Base-by-base conservation (phyloP, 2,888 invertebrate species). In the Spilarctia lutea region DNA sequence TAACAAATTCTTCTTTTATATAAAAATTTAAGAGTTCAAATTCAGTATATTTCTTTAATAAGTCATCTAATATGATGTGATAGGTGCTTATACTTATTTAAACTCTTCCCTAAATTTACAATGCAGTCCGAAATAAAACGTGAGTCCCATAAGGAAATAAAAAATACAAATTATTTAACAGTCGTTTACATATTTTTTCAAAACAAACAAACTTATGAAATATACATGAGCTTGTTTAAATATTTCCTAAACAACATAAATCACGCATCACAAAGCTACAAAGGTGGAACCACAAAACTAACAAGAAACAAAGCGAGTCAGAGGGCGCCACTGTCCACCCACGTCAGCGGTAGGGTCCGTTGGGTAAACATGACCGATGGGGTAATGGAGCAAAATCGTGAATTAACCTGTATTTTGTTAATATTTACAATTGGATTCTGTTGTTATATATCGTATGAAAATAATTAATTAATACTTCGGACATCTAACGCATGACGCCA, bases 201-300 rank as follows among this genome's bases (percentile, higher is more conserved):
- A 1, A 63, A 63, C 63, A 63, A 45, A n/a, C 7, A 67, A 42
- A 35, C 27, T 11, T n/a, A 52, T 52, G 33, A 56, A 56, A 69
- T n/a, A 69, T n/a, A 56, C n/a, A 69, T 35, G 16, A 35, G 16
- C 39, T 11, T 18, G 56, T 33, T 70, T 35, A n/a, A 63, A 60
- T 24, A 24, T 71, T 71, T 63, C 63, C 27, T 11, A n/a, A 35
- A 39, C 60, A 71, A 75, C 66, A 75, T 68, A 70, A 75, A 75
- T 66, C 66, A 63, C 63, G 11, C 69, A 66, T 73, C 30, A 76
- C 69, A 73, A 42, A 71, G 73, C 66, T 69, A 78, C 75, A 83
- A 79, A 81, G 77, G 83, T 79, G 13, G 7, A 30, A 67, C 83
- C 79, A 71, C 73, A 74, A 71, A 77, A 81, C 83, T 85, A 78